Base-by-base conservation (phyloP, 2,113 vertebrate genomes). In the Stegostoma tigrinum region DNA sequence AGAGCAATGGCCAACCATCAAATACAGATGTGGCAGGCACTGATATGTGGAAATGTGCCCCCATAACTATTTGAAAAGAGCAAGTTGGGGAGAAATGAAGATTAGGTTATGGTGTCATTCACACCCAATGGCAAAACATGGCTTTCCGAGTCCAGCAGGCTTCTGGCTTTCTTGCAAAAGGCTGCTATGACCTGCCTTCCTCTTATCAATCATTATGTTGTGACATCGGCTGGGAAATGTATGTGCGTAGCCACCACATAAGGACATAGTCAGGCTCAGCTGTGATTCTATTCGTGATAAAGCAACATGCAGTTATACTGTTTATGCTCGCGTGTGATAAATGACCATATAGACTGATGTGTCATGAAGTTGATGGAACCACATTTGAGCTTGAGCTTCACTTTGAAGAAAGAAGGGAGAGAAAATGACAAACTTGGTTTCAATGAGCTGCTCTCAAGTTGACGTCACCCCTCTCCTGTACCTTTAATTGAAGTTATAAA, bases 401-500 rank as follows among this genome's bases (percentile, higher is more conserved):
- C 80, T 38, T 21, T 21, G 80, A 42, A 21, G 80, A 45, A 42
- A 83, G 1, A 38, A 42, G 19, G 80, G n/a, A 42, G 38, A 83
- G 80, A 17, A 83, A 83, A 83, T 83, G 5, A 2, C 0, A 48
- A 12, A 55, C 23, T 34, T 55, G 52, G 14, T 90, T 14, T 55
- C 55, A 61, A 30, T 90, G 55, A 90, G 27, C 48, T 61, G 87
- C 15, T 45, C 80, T 83, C 38, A 23, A 38, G 48, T 27, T 30
- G 87, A 12, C 52, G 0, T 61, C 87, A 90, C 30, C 61, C 55
- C 52, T 34, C 24, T 15, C 24, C 52, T 90, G 87, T 90, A n/a
- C 17, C 87, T 61, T 90, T 90, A 90, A 90, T 90, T 34, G 87
- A 52, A 34, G 52, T 14, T 61, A 90, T 90, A 90, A 90, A 90